Evolutionary conservation across 2,113 vertebrate genomes (phyloP), one percentile per base, ranked within the genome.

Genomic region (Anoura caudifer): DNA sequence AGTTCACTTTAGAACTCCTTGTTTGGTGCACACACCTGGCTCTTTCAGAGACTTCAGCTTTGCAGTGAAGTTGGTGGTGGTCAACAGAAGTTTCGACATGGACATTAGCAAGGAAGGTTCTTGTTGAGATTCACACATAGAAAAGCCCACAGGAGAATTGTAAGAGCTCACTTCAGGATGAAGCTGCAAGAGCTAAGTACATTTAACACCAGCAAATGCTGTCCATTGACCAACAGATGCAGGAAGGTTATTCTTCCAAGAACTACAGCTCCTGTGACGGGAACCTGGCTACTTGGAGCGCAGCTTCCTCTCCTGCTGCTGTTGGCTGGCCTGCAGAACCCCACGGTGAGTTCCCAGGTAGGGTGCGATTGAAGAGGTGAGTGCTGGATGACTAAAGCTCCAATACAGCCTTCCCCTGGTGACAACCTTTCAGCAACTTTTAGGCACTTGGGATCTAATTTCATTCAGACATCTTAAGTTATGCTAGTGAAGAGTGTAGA

Each of bases 231-330:
- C 41, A 36, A 33, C 12, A 50, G 72, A 61, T 3, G 9, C 65
- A 59, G n/a, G 36, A 70, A 73, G 82, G 50, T 2, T 20, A 31
- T 82, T 70, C 69, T 65, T 9, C 33, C 73, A 20, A 15, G 6
- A 4, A 9, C 72, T 36, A 31, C 47, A 7, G 43, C 31, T 22
- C 9, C 33, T 3, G 22, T 0, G 2, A 31, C 16, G 31, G 72
- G 75, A 26, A 38, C 22, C 36, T 65, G 91, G 82, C 56, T 90
- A 4, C 38, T 13, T 0, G 4, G 6, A 12, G 26, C 11, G 0
- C 90, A 19, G 19, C 72, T 97, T 52, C 76, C 26, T 0, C 61
- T 86, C 26, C 76, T 97, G 31, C 63, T 97, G 87, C 54, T 95
- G 47, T 84, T 97, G 11, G 91, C 65, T 1, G 54, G n/a, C 7